Base-by-base conservation (phyloP, 2,113 vertebrate species). In the Passerina amoena region DNA sequence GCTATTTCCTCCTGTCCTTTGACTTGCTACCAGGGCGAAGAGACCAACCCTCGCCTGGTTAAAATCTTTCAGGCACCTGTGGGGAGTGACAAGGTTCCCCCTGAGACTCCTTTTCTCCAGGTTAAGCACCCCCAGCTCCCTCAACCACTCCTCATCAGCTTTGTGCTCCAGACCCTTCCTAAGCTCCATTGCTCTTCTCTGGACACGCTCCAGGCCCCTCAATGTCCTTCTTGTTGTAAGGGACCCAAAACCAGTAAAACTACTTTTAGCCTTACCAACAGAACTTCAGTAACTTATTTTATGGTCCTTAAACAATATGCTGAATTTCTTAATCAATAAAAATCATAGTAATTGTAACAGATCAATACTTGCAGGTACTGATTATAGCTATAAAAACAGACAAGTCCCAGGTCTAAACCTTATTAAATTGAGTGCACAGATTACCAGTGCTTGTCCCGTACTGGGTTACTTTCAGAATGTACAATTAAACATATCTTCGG, bases 121-220 rank as follows among this genome's bases (percentile, higher is more conserved):
- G 2, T 11, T 35, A 31, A 68, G 31, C 9, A 40, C 0, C 5
- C 20, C 3, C 70, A 76, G 20, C 6, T 60, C 11, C n/a, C 28
- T 68, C 69, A 38, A 28, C 45, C 0, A 0, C 1, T 53, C 19
- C 23, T n/a, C 23, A 12, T 1, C 3, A 17, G 13, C 0, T 0
- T 6, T 47, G 16, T 35, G 30, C 47, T 40, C 30, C 70, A 60
- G 53, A 22, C 9, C 30, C 24, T 30, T 53, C 11, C 30, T 17
- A 57, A 87, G 40, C 12, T 40, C n/a, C 0, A 0, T 0, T 45
- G 23, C 27, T 51, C 19, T 38, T 38, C 61, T 25, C 38, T 47
- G 30, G 40, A 61, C 47, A 31, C 0, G 0, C 9, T 54, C 48
- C 30, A 47, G 30, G 30, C 16, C 3, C 6, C 24, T 69, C n/a